Evolutionary conservation across 2,797 vertebrate genomes (phyloP).

Genomic region (Hemitrygon akajei): DNA sequence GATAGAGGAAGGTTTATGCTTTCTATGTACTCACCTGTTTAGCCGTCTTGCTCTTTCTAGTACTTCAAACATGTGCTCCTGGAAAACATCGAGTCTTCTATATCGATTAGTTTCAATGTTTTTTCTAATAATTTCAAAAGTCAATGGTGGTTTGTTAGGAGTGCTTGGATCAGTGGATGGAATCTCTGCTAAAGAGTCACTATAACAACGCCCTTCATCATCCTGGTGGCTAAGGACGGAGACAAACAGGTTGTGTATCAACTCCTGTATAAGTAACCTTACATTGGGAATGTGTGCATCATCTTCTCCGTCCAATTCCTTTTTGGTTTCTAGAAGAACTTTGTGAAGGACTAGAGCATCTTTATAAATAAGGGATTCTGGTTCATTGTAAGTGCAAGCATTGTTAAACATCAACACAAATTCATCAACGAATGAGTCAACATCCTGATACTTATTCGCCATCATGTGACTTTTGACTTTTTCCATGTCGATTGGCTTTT

Average conservation of each 20-base stretch:
- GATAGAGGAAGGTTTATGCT: neutral
- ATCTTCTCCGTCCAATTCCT: constrained; percentile 87
- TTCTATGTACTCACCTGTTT: constrained; percentile 71
- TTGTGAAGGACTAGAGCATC: constrained; percentile 90
- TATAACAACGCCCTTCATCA: constrained; percentile 94
- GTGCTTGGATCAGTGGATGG: constrained; percentile 75
- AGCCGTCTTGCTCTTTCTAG: constrained; percentile 86
- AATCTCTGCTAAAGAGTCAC: constrained; percentile 94
- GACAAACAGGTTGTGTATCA: constrained; percentile 93
- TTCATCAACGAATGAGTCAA: constrained; percentile 94
- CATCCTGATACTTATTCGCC: constrained; percentile 95
- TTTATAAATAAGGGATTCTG: constrained; percentile 93
- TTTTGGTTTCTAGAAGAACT: constrained; percentile 83
- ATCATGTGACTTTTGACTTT: constrained; percentile 94
- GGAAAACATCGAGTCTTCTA: constrained; percentile 86
- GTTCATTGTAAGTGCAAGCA: constrained; percentile 95
- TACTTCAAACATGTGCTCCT: constrained; percentile 98
- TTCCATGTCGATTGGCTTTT: constrained; percentile 95
- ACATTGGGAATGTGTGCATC: constrained; percentile 88
- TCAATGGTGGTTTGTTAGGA: constrained; percentile 74
- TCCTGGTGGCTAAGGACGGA: constrained; percentile 96
- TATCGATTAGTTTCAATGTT: constrained; percentile 88
- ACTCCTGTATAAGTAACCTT: constrained; percentile 87
- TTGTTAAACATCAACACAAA: constrained; percentile 98
- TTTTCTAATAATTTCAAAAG: constrained; percentile 86